Evolutionary conservation across 2,113 vertebrate species (phyloP), one percentile per base, ranked within the genome.

Genomic region (Ochotona princeps): DNA sequence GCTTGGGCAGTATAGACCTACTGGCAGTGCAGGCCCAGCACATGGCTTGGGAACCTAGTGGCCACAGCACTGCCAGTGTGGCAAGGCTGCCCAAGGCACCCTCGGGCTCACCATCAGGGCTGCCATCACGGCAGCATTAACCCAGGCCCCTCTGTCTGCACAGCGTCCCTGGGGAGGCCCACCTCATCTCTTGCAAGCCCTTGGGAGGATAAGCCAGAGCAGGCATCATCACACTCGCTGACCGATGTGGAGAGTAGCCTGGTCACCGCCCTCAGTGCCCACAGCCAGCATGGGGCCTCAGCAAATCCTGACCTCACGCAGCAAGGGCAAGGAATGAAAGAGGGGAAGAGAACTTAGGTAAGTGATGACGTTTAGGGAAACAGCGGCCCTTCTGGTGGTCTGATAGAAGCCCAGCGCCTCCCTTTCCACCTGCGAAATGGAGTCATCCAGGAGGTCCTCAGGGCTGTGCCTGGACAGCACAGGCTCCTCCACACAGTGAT

Each of bases 281-380:
- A 26, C 9, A 47, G 78, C 44, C 23, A 23, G 51, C n/a, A 30
- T 6, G 30, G 51, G 35, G 1, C 73, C 61, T 72, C 82, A 1
- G 26, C 0, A 3, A 63, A 30, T 57, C 80, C 51, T 63, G 21
- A 32, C 21, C 35, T 60, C 35, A 0, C 54, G 72, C 44, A 47
- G 44, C 20, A 17, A 73, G 57, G 65, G 30, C 26, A 49, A 60
- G 7, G 47, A 35, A 30, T 11, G 21, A 18, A 18, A 51, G 44
- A 21, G 20, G 23, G 73, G 74, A 66, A 51, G 32, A 8, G 0
- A 1, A 21, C n/a, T 30, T 0, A 20, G 26, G 51, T 87, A 47
- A 66, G 1, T 2, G 1, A 47, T 0, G 13, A 44, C 38, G 26
- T n/a, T 69, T n/a, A 28, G 38, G 2, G 11, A 18, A 11, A 17